These are phyloP conservation scores for Hartigia nigra DNA, from an alignment of 2,888 invertebrate genomes.

Conservation along the genomic window DNA sequence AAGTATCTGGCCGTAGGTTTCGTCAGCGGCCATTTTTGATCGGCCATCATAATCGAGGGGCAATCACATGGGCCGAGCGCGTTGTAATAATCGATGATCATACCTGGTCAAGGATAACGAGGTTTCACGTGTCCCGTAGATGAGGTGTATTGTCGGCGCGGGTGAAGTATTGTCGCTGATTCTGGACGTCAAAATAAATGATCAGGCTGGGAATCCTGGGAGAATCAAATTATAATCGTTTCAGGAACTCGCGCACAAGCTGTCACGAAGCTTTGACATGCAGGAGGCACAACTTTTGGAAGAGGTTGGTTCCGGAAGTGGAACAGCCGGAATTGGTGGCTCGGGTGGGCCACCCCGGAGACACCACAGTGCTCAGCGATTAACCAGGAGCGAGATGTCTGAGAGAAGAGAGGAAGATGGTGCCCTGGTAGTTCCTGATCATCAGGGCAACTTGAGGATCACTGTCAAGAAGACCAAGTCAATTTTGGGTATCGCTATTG, in stretches of 20 bases:
- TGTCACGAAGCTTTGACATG: constrained; percentile 89
- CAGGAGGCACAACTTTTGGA: constrained; percentile 71
- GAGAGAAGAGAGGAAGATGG: constrained; percentile 74
- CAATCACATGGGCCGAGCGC: no score
- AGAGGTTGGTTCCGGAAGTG: constrained; percentile 50
- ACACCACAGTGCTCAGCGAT: constrained; percentile 60
- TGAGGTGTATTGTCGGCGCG: neutral
- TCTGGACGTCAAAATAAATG: neutral
- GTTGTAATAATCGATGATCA: neutral
- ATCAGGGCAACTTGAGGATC: constrained; percentile 89
- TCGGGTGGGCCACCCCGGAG: constrained; percentile 57
- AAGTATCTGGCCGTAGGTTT: no score
- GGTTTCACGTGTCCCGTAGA: neutral
- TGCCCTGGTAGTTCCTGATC: constrained; percentile 82
- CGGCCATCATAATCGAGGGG: neutral
- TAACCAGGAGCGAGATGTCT: constrained; percentile 52
- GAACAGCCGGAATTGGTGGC: constrained; percentile 44
- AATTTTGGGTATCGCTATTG: constrained; percentile 95
- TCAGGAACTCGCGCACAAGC: constrained; percentile 88
- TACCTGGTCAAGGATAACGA: neutral
- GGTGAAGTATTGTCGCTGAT: neutral
- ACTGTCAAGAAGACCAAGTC: constrained; percentile 94
- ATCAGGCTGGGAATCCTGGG: neutral
- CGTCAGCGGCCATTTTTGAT: neutral
- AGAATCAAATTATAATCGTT: constrained; percentile 49